phyloP scores from a whole-genome alignment of 2,888 invertebrate species.

The Drosophila peninsularis region DNA sequence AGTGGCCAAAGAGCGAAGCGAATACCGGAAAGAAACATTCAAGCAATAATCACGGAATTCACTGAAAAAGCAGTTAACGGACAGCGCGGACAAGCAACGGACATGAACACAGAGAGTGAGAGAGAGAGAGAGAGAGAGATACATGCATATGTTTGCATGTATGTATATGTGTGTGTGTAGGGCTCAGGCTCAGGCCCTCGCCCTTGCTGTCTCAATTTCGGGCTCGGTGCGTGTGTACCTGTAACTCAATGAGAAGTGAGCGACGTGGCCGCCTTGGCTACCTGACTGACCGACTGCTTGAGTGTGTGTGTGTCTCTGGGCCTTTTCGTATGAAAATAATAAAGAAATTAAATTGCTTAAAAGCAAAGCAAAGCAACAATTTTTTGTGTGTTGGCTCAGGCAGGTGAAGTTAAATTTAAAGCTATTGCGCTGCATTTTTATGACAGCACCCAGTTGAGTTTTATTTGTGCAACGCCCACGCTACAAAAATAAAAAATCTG shows the following conservation, averaged over 20 bases:
- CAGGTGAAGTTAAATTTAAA: constrained; percentile 59
- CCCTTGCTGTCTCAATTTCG: constrained; percentile 25
- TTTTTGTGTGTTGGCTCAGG: constrained; percentile 18
- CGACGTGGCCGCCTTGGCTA: constrained; percentile 68
- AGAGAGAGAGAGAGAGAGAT: background rate
- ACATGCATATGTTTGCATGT: background rate
- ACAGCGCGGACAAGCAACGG: constrained; percentile 51
- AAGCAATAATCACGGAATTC: constrained; percentile 83
- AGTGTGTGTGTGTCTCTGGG: constrained; percentile 23
- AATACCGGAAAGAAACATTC: constrained; percentile 82
- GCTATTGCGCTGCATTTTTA: constrained; percentile 63
- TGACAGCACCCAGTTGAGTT: constrained; percentile 47
- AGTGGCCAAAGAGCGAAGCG: constrained; percentile 38
- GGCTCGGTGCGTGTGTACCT: constrained; percentile 52
- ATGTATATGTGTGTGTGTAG: constrained; percentile 35
- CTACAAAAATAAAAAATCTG: constrained; percentile 5
- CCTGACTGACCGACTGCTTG: constrained; percentile 38
- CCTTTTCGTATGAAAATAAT: constrained; percentile 76
- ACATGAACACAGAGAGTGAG: constrained; percentile 15
- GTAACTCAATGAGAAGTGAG: constrained; percentile 59
- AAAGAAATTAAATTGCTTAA: constrained; percentile 81
- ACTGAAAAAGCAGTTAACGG: constrained; percentile 81
- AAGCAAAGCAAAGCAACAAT: constrained; percentile 53
- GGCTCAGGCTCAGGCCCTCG: constrained; percentile 17
- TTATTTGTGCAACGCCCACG: constrained; percentile 39